Evolutionary conservation across 2,888 invertebrate genomes (phyloP), one percentile per base, ranked within the genome.

Genomic region (Hedychridium roseum): DNA sequence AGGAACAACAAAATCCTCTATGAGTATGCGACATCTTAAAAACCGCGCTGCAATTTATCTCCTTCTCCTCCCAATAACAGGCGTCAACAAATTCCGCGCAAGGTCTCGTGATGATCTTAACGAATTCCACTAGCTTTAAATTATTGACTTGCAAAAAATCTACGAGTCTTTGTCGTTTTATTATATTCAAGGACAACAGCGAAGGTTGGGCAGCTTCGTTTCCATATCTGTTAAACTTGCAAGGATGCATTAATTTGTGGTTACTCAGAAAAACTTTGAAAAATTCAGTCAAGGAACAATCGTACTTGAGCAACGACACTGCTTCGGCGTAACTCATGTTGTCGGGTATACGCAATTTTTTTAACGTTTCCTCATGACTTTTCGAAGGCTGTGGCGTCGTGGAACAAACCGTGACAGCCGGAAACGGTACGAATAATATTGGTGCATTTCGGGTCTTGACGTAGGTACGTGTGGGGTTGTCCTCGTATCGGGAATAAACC

Each of bases 401-500:
- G 9, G 78, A 74, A 46, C 80, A 80, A 30, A 80, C 64, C 6
- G 79, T 77, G 2, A 80, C 60, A 1, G 74, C 78, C 7, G 80
- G 80, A 62, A 80, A 80, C 3, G 73, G 68, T 20, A 72, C 64
- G 2, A 58, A 16, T 7, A 59, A 62, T 16, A 71, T 65, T 4
- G 79, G 79, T 0, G 71, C 67, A 36, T 68, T 63, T 30, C 69
- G 68, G 1, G 73, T 66, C 41, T 66, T 43, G 44, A 79, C 67
- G 3, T 70, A 70, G 1, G 77, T 76, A 44, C 76, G 60, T 1
- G 72, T 78, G 2, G 80, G 80, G 58, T 78, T 76, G 31, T 68
- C 64, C 2, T 59, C 59, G 47, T 73, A 79, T 46, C 79, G 68
- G 7, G 40, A 28, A 68, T 75, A 73, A 57, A 79, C 76, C 37